These are phyloP conservation scores for Abscondita cerata DNA, from an alignment of 2,888 invertebrate species.

Conservation along the genomic window DNA sequence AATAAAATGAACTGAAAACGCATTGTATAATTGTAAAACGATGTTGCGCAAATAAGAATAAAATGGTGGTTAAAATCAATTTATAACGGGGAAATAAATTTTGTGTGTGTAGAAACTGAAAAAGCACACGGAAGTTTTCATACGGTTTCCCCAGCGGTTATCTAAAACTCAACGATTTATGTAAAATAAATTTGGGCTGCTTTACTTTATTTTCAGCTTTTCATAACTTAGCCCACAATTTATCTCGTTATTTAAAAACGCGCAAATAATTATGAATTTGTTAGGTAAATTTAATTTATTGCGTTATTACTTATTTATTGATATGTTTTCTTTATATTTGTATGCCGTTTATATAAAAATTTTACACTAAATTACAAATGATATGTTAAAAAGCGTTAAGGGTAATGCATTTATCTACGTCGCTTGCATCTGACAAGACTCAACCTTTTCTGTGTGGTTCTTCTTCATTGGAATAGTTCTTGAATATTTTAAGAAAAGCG, in stretches of 20 bases:
- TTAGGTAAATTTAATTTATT: neutral
- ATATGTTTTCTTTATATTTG: neutral
- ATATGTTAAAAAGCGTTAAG: constrained; percentile 26
- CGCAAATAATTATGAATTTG: constrained; percentile 1
- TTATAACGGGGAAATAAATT: neutral
- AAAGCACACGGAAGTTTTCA: constrained; percentile 8
- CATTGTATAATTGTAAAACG: no score
- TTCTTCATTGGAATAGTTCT: constrained; percentile 13
- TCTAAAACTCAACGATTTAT: constrained; percentile 15
- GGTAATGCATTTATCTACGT: constrained; percentile 31
- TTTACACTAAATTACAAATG: constrained; percentile 9
- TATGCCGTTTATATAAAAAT: neutral
- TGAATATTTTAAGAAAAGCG: constrained; percentile 3
- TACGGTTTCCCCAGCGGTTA: constrained; percentile 4
- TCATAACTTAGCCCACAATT: constrained; percentile 15
- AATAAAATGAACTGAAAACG: no score
- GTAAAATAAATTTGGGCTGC: constrained; percentile 15
- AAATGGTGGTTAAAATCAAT: neutral
- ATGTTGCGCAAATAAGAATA: neutral
- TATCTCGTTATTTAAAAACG: constrained; percentile 14
- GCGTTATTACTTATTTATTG: neutral
- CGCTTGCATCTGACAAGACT: constrained; percentile 28
- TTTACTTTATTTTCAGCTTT: constrained; percentile 12
- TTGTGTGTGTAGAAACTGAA: neutral
- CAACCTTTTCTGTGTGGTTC: constrained; percentile 27